A percentile compares a stretch with the other conserved stretches of the same genome.
Evolutionary conservation across 1,140 invertebrate genomes (phyloP).

Genomic region (Drosophila teissieri): DNA sequence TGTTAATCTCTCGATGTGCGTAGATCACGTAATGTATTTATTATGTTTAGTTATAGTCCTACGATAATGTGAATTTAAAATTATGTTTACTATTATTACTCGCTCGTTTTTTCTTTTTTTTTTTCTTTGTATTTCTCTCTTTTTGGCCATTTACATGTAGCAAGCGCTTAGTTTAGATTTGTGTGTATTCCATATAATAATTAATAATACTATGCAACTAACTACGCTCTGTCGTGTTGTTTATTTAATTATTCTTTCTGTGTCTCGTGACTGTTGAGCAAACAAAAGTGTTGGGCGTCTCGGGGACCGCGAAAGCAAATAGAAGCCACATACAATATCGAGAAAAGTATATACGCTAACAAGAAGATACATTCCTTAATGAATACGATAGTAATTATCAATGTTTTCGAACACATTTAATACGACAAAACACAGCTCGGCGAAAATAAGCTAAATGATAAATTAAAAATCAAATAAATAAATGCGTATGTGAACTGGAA

Average conservation of each 20-base stretch:
- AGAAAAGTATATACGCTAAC: constrained; percentile 21
- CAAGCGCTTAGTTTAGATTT: constrained; percentile 46
- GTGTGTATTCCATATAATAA: constrained; percentile 67
- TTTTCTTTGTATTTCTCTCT: constrained; percentile 13
- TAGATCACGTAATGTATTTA: constrained; percentile 44
- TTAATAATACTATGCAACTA: constrained; percentile 37
- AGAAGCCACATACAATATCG: constrained; percentile 10
- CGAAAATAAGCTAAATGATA: constrained; percentile 18
- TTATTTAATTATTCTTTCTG: constrained; percentile 14
- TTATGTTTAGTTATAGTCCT: constrained; percentile 46
- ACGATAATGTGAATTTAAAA: constrained; percentile 27
- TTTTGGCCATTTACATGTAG: constrained; percentile 66
- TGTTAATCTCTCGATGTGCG: constrained; percentile 38
- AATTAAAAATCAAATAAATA: constrained; percentile 4
- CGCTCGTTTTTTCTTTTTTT: constrained; percentile 13
- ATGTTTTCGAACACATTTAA: constrained; percentile 70
- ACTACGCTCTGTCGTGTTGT: constrained; percentile 18
- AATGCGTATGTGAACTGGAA: constrained; percentile 40
- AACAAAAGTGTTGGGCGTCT: constrained; percentile 14
- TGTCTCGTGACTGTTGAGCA: constrained; percentile 22
- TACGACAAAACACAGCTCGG: constrained; percentile 33
- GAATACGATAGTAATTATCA: constrained; percentile 46
- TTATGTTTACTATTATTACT: constrained; percentile 11
- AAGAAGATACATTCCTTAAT: constrained; percentile 41
- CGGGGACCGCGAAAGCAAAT: background rate